phyloP scores from a whole-genome alignment of 2,888 invertebrate species.

The Eilema sororculum region DNA sequence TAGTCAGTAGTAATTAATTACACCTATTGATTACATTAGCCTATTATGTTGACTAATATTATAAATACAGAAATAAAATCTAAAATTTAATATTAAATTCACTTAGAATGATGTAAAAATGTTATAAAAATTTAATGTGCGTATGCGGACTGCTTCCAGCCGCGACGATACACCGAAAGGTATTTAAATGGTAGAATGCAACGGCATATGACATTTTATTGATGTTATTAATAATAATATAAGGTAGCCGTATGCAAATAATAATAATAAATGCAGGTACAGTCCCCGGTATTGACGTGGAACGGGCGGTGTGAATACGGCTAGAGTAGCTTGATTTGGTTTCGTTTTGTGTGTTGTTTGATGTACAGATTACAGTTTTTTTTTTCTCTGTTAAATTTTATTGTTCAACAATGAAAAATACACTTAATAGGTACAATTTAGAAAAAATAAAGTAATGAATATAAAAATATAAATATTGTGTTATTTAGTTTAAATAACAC shows the following conservation, averaged over 20 bases:
- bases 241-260: background rate
- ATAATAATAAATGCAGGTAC: background rate
- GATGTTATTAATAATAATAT: constrained; percentile 1
- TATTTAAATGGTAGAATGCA: background rate
- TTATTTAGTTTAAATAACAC: no score
- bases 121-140: constrained; percentile 1
- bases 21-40: background rate
- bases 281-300: background rate
- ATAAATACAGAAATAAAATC: constrained; percentile 4
- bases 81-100: constrained; percentile 2
- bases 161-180: background rate
- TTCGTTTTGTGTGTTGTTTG: no score
- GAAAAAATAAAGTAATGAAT: no score
- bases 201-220: constrained; percentile 4
- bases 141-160: background rate
- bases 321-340: no score
- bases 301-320: no score
- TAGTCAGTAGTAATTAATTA: background rate
- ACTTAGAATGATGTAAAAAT: constrained; percentile 4
- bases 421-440: no score
- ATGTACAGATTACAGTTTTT: no score
- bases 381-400: no score
- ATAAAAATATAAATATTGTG: no score
- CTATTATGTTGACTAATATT: background rate
- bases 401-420: no score